phyloP scores from a whole-genome alignment of 2,888 invertebrate species.

The Sarcophaga subvicina region DNA sequence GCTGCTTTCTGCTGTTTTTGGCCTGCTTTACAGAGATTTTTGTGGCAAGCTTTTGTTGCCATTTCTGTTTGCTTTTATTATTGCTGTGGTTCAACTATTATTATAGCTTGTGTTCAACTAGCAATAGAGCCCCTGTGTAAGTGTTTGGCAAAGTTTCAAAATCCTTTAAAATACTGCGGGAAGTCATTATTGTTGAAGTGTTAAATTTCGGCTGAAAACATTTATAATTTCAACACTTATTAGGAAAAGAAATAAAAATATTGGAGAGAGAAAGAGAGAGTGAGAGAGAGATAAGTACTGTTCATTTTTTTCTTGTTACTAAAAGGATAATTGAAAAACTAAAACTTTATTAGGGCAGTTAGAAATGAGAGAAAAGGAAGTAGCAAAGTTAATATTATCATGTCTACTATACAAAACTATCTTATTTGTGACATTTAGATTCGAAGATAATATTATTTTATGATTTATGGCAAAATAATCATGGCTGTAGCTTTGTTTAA shows the following conservation, averaged over 20 bases:
- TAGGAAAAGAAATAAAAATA: slow-evolving; percentile 30
- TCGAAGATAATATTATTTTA: too few relatives aligned
- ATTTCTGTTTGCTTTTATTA: slow-evolving; percentile 56
- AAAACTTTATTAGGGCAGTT: too few relatives aligned
- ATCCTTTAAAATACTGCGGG: slow-evolving; percentile 46
- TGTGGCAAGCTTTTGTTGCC: slow-evolving; percentile 64
- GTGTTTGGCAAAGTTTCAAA: slow-evolving; percentile 69
- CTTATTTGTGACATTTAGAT: too few relatives aligned
- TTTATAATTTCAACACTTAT: slow-evolving; percentile 68
- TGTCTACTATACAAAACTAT: too few relatives aligned
- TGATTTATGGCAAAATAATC: too few relatives aligned
- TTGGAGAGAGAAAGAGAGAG: neutral
- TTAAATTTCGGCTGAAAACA: slow-evolving; percentile 68
- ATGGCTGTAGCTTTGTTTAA: too few relatives aligned
- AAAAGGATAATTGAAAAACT: neutral
- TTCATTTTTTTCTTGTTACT: neutral
- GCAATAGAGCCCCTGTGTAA: slow-evolving; percentile 26
- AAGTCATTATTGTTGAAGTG: slow-evolving; percentile 67
- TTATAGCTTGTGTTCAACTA: slow-evolving; percentile 43
- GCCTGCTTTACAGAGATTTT: slow-evolving; percentile 35
- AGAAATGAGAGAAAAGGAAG: too few relatives aligned
- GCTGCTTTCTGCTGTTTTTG: slow-evolving; percentile 29
- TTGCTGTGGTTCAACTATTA: slow-evolving; percentile 39
- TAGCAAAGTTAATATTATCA: too few relatives aligned
- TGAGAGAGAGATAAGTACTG: neutral